phyloP scores from a whole-genome alignment of 2,888 invertebrate species.

The Asteroscopus sphinx region DNA sequence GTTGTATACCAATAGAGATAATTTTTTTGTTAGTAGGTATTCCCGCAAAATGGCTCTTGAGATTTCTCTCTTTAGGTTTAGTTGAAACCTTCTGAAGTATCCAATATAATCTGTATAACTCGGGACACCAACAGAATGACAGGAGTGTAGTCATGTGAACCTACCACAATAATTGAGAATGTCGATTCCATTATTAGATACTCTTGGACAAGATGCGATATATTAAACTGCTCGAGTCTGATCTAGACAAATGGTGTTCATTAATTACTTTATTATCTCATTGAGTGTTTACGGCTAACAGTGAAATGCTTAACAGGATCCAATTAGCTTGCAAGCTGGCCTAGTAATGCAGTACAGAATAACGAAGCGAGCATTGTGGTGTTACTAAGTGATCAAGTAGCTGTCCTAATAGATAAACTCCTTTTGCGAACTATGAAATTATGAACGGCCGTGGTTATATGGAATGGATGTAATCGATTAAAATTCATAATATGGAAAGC shows the following conservation, averaged over 20 bases:
- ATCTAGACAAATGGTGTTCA: background rate
- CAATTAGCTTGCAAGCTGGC: conserved; percentile 5
- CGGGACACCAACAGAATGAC: background rate
- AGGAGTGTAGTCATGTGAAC: background rate
- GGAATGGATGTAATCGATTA: conserved; percentile 9
- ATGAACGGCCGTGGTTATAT: conserved; percentile 19
- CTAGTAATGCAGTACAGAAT: conserved; percentile 21
- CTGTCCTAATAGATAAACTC: conserved; percentile 31
- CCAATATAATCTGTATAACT: too few species aligned
- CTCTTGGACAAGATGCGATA: background rate
- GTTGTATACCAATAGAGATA: too few species aligned
- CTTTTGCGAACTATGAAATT: conserved; percentile 29
- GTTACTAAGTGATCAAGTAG: conserved; percentile 26
- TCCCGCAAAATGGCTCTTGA: background rate
- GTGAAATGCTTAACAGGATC: conserved; percentile 2
- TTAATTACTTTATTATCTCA: background rate
- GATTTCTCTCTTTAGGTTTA: too few species aligned
- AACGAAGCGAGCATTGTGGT: conserved; percentile 20
- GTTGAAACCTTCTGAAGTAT: background rate
- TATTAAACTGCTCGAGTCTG: background rate
- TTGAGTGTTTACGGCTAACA: background rate
- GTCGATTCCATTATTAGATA: background rate
- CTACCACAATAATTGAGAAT: too few species aligned
- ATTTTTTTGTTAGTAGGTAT: conserved; percentile 4
- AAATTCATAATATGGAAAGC: background rate